Conservation (phyloP, 2,113 vertebrate species). For the Megaceryle torquata region DNA sequence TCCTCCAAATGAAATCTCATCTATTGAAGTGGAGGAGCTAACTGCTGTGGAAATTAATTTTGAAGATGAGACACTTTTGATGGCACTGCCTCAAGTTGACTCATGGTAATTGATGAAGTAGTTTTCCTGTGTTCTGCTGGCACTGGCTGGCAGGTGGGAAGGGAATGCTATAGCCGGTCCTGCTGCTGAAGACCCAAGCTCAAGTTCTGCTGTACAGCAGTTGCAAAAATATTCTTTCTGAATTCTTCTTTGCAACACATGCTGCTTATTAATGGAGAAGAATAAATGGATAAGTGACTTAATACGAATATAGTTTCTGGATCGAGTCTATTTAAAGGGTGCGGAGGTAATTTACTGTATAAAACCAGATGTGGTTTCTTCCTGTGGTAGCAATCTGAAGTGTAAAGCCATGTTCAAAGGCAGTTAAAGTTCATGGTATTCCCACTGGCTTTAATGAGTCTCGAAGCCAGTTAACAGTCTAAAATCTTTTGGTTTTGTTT, state of each 20-base stretch:
- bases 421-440: background rate
- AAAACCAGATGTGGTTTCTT: background rate
- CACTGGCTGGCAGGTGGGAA: accelerated
- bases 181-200: background rate
- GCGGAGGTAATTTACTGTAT: background rate
- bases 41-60: background rate
- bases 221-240: background rate
- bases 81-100: background rate
- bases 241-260: background rate
- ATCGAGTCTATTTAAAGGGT: background rate
- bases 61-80: background rate
- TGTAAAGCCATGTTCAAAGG: background rate
- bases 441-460: background rate
- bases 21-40: background rate
- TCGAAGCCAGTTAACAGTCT: background rate
- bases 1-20: background rate
- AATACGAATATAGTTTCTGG: background rate
- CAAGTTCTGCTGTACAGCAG: background rate
- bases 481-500: background rate
- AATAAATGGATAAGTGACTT: background rate
- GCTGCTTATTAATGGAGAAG: background rate
- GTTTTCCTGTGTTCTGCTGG: background rate
- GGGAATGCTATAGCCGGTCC: background rate
- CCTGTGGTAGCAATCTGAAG: background rate
- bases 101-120: background rate